A percentile compares a stretch with the other conserved stretches of the same genome.
Conservation (phyloP, 2,888 invertebrate genomes). For the Sclerodermus sp. region DNA sequence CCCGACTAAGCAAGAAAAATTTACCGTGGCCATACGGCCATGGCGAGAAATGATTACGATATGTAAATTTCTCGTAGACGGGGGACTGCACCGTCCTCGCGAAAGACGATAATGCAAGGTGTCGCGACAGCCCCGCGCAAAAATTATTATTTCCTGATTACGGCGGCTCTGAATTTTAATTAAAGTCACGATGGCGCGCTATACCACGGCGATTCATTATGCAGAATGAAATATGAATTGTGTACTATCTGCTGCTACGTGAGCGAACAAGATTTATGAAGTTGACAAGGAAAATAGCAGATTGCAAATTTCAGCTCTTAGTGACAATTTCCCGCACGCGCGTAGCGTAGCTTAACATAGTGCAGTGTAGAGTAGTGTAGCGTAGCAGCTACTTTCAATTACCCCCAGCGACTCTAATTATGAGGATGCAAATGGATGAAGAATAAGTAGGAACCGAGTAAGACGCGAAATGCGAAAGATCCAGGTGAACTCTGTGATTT, state of each 20-base stretch:
- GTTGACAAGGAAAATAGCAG: constrained; percentile 3
- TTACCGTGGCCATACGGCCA: too few relatives aligned
- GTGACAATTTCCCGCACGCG: neutral
- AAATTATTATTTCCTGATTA: constrained; percentile 32
- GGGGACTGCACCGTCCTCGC: neutral
- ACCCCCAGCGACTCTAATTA: too few relatives aligned
- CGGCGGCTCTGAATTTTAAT: constrained; percentile 31
- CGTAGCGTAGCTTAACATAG: too few relatives aligned
- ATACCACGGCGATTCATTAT: constrained; percentile 26
- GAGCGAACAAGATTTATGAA: constrained; percentile 28
- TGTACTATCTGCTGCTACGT: constrained; percentile 20
- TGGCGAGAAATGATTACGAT: neutral
- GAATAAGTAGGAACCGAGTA: too few relatives aligned
- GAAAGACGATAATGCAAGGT: constrained; percentile 17
- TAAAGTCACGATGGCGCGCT: constrained; percentile 22
- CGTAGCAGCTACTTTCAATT: too few relatives aligned
- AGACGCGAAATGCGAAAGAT: too few relatives aligned
- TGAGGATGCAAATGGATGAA: too few relatives aligned
- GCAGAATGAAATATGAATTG: constrained; percentile 32
- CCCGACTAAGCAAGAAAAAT: too few relatives aligned
- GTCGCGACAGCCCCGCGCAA: constrained; percentile 14
- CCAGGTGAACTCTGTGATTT: too few relatives aligned
- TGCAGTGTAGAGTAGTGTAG: too few relatives aligned
- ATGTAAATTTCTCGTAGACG: constrained; percentile 12
- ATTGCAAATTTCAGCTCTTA: neutral